Evolutionary conservation across 2,113 vertebrate species (phyloP).

Genomic region (Falcunculus frontatus): DNA sequence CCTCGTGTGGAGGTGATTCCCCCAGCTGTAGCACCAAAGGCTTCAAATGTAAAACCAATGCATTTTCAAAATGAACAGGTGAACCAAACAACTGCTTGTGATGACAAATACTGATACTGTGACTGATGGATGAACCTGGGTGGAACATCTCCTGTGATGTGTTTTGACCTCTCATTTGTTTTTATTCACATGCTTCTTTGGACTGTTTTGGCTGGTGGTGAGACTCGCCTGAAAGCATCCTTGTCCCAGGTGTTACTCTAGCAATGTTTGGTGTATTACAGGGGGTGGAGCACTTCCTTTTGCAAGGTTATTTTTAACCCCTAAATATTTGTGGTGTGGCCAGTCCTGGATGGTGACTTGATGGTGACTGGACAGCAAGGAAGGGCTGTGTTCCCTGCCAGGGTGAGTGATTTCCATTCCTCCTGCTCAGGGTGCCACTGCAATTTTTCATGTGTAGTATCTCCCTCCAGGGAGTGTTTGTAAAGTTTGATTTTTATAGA

Average conservation of each 20-base stretch:
- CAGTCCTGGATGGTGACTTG: not conserved
- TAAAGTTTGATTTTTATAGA: not conserved
- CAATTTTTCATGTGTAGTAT: not conserved
- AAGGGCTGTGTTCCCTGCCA: not conserved
- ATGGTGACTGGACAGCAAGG: not conserved
- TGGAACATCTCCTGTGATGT: not conserved
- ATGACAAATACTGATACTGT: not conserved
- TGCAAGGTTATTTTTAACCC: not conserved
- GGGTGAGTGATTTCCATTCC: not conserved
- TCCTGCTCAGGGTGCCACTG: not conserved
- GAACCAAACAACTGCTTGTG: not conserved
- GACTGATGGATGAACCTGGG: not conserved
- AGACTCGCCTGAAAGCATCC: not conserved
- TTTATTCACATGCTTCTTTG: not conserved
- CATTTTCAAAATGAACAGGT: not conserved
- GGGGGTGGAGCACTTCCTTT: not conserved
- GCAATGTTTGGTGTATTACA: not conserved
- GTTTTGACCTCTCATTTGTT: not conserved
- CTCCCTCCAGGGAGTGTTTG: not conserved
- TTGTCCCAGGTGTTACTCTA: not conserved
- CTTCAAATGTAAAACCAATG: not conserved
- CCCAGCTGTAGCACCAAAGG: not conserved
- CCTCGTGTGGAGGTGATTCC: not conserved
- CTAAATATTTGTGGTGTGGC: not conserved
- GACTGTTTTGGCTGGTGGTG: accelerated